Conservation (phyloP, 1,140 invertebrate species). For the Drosophila carrolli region DNA sequence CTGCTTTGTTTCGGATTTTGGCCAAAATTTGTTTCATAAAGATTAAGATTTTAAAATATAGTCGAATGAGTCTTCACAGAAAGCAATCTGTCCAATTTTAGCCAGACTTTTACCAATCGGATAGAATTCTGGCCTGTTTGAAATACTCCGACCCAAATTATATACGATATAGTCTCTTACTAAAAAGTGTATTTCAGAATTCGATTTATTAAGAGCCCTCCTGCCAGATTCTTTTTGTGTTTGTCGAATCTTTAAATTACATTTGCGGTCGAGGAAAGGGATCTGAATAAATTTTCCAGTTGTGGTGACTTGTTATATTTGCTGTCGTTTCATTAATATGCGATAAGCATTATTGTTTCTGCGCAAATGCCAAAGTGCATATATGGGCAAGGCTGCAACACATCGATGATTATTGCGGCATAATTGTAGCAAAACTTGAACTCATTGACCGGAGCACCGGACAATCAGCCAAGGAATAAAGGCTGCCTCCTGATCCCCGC, state of each 20-base stretch:
- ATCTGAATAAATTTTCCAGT: conserved; percentile 43
- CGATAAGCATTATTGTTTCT: conserved; percentile 42
- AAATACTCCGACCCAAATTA: too few relatives aligned
- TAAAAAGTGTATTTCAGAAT: neutral
- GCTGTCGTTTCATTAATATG: conserved; percentile 52
- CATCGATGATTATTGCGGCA: conserved; percentile 15
- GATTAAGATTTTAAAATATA: too few relatives aligned
- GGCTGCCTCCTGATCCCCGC: conserved; percentile 8
- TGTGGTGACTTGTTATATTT: conserved; percentile 60
- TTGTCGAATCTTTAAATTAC: conserved; percentile 30
- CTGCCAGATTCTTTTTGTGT: conserved; percentile 1
- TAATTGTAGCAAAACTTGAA: conserved; percentile 67
- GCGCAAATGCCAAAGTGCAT: conserved; percentile 5
- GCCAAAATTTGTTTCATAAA: too few relatives aligned
- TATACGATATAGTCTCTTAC: too few relatives aligned
- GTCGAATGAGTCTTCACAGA: too few relatives aligned
- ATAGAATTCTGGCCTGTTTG: too few relatives aligned
- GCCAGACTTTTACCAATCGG: too few relatives aligned
- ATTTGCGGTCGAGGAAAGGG: conserved; percentile 14
- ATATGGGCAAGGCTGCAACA: conserved; percentile 2
- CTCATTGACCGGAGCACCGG: conserved; percentile 49
- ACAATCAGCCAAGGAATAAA: conserved; percentile 34
- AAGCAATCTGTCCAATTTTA: too few relatives aligned
- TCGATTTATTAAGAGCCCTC: neutral
- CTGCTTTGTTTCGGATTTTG: too few relatives aligned